These are phyloP conservation scores for Plodia interpunctella DNA, from an alignment of 1,140 invertebrate genomes.

Conservation along the genomic window DNA sequence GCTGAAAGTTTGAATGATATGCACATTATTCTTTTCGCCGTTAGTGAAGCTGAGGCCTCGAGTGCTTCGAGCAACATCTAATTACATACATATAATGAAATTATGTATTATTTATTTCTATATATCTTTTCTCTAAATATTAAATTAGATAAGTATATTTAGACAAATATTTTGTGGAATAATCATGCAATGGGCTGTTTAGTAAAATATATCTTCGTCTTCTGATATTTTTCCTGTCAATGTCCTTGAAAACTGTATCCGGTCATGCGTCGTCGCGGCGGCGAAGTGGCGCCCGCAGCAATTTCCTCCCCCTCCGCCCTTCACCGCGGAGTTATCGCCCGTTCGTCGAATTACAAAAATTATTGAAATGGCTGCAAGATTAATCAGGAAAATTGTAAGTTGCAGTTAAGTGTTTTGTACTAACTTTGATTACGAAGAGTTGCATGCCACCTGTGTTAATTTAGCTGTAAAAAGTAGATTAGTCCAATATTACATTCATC, in stretches of 20 bases:
- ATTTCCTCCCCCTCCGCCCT: conserved; percentile 63
- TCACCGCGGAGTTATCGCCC: conserved; percentile 54
- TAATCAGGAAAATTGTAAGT: conserved; percentile 76
- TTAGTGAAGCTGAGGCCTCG: too few relatives aligned
- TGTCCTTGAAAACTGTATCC: conserved; percentile 45
- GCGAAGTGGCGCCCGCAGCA: conserved; percentile 45
- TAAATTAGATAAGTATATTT: too few relatives aligned
- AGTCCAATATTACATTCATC: conserved; percentile 50
- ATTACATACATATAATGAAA: too few relatives aligned
- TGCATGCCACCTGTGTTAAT: conserved; percentile 44
- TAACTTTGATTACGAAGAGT: conserved; percentile 29
- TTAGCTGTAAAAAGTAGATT: conserved; percentile 26
- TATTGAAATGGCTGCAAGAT: conserved; percentile 74
- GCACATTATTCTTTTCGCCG: too few relatives aligned
- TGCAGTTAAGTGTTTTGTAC: conserved; percentile 45
- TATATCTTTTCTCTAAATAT: too few relatives aligned
- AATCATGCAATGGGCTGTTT: too few relatives aligned
- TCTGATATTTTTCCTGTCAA: conserved; percentile 4
- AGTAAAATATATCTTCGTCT: not conserved
- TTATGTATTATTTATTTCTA: too few relatives aligned
- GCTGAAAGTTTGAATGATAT: too few relatives aligned
- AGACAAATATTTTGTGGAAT: too few relatives aligned
- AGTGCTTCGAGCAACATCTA: too few relatives aligned
- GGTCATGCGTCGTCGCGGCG: conserved; percentile 66
- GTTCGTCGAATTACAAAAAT: conserved; percentile 57